Base-by-base conservation (phyloP, 2,888 invertebrate species). In the Sinodicranocentrus sp. region DNA sequence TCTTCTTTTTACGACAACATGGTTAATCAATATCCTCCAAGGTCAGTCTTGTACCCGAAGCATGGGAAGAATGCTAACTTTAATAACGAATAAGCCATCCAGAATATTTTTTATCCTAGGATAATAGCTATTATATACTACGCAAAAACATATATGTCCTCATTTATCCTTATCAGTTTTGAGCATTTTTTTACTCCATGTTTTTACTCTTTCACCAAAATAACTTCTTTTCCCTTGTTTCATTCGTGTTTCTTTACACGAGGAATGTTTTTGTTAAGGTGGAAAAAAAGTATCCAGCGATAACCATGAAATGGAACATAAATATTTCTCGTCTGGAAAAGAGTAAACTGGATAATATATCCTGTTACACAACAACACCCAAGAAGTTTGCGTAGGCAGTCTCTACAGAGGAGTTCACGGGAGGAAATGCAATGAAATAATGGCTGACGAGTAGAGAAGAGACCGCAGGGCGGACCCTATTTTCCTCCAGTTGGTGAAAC, bases 21-120 rank as follows among this genome's bases (percentile, higher is more conserved):
- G 15, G 25, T 54, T 77, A 67, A 82, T 76, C 82, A 71, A 82
- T 82, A 82, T 52, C 61, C 44, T 48, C 25, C 82, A 82, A 82
- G 82, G 82, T 82, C 82, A 76, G 68, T 63, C 68, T 23, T n/a
- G 59, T 8, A 39, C 8, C 13, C n/a, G n/a, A n/a, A n/a, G n/a
- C n/a, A n/a, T n/a, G n/a, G n/a, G n/a, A n/a, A n/a, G n/a, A n/a
- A n/a, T n/a, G n/a, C n/a, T n/a, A 33, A 33, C 5, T 33, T 10
- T 33, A 33, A 33, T 48, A 48, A 48, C 48, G 3, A 48, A 5
- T n/a, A 5, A 48, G 5, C 13, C 19, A 17, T 33, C 15, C 13
- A 54, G 2, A 33, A 5, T 25, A 3, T 48, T 48, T 48, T 48
- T 48, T 48, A 13, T 48, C 5, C 48, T 10, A 54, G 17, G 15